Evolutionary conservation across 2,888 invertebrate species (phyloP), one percentile per base, ranked within the genome.

Genomic region (Atrina japonica): DNA sequence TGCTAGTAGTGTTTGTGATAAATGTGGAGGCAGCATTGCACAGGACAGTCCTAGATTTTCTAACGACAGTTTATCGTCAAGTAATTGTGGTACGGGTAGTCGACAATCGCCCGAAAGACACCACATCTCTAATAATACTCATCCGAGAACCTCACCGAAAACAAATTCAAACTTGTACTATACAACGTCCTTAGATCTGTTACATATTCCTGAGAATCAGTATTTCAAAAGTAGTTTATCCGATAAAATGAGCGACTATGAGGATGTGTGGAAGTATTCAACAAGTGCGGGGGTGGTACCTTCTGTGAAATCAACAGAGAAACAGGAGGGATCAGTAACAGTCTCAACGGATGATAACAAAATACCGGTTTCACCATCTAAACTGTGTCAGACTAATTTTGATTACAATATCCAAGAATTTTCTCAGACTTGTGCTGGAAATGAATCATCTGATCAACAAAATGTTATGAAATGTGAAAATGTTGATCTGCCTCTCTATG

Each of bases 201-300:
- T 85, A 23, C 66, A 82, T 45, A 77, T 82, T 63, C 82, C 87
- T 7, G 84, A 85, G 35, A 83, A 81, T 60, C 73, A 79, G 41
- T 96, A 96, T 76, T 96, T 95, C 88, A 93, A 95, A 83, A 96
- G 96, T 90, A 95, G 95, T 1, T 92, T 97, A 40, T 95, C 95
- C 75, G 97, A 97, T 88, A 97, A 97, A 92, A 94, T 96, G 53
- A 97, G 97, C 83, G 97, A 97, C 91, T 97, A 97, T 88, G 97
- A 97, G 91, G 97, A 97, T 89, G 94, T 97, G 82, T 97, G 97
- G 97, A 83, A 83, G 40, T 82, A 77, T 45, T 72, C 71, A 18
- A n/a, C 67, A 18, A 49, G 58, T 45, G 50, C 58, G 14, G 63
- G 66, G 3, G 58, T 66, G 7, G 61, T 64, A 23, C 63, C 71